phyloP scores from a whole-genome alignment of 2,888 invertebrate species.

The Rugalucina vietnamica region DNA sequence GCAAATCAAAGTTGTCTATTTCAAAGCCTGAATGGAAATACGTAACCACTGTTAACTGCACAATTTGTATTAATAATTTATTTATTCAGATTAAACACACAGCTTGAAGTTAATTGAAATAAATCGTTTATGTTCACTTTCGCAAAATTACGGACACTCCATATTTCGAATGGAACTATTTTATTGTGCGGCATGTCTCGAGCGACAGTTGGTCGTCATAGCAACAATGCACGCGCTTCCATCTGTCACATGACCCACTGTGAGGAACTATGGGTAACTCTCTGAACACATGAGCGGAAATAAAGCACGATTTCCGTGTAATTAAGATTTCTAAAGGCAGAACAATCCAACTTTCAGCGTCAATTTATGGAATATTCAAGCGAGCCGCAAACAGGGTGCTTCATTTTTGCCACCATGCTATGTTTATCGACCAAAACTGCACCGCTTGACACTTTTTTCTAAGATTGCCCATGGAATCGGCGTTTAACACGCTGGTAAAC shows the following conservation, averaged over 20 bases:
- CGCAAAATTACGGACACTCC: constrained; percentile 3
- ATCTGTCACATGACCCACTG: constrained; percentile 41
- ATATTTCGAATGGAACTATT: neutral
- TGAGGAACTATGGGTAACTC: too few relatives aligned
- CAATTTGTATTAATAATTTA: constrained; percentile 12
- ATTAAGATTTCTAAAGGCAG: constrained; percentile 27
- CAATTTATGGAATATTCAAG: constrained; percentile 12
- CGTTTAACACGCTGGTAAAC: too few relatives aligned
- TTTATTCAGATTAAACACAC: constrained; percentile 16
- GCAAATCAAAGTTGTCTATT: neutral
- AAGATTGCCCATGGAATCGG: too few relatives aligned
- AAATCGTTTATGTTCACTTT: constrained; percentile 16
- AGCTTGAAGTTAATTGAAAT: constrained; percentile 1
- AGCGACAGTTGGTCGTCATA: constrained; percentile 46
- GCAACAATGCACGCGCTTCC: constrained; percentile 35
- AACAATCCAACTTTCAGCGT: constrained; percentile 8
- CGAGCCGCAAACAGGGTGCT: constrained; percentile 10
- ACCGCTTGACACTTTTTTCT: neutral
- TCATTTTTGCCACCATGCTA: constrained; percentile 1
- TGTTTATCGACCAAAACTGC: neutral
- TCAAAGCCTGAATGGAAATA: neutral
- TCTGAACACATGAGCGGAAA: constrained; percentile 30
- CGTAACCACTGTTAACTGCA: neutral
- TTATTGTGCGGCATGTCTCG: constrained; percentile 5
- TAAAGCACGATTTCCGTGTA: constrained; percentile 55